Conservation (phyloP, 2,888 invertebrate genomes). For the Ophraella communa region DNA sequence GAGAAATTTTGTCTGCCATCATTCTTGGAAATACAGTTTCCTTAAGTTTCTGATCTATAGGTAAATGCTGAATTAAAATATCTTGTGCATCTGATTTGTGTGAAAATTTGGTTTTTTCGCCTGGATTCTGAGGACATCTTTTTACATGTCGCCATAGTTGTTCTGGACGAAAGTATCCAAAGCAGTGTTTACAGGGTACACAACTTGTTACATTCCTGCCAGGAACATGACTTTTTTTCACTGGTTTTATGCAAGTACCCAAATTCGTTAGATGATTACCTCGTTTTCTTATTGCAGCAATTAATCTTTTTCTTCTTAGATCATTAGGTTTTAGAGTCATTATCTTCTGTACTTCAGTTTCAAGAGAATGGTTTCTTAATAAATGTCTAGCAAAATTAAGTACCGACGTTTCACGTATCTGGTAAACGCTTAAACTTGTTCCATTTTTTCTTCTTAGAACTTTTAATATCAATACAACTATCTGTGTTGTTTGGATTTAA, state of each 20-base stretch:
- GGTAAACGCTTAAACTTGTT: constrained; percentile 1
- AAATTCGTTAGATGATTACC: constrained; percentile 15
- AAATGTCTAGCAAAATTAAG: constrained; percentile 20
- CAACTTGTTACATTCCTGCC: constrained; percentile 6
- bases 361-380: neutral
- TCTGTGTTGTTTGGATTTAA: too few species aligned
- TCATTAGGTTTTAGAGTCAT: constrained; percentile 10
- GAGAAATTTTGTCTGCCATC: too few species aligned
- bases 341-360: constrained; percentile 1
- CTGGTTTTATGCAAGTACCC: constrained; percentile 6
- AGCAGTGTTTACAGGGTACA: too few species aligned
- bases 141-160: too few species aligned
- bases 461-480: neutral
- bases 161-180: too few species aligned
- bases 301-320: constrained; percentile 4
- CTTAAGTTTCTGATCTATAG: constrained; percentile 3
- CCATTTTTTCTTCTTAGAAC: neutral
- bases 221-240: constrained; percentile 15
- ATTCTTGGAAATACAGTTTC: constrained; percentile 16
- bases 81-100: constrained; percentile 7
- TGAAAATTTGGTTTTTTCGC: constrained; percentile 12
- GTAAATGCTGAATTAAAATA: neutral
- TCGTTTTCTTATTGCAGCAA: constrained; percentile 18
- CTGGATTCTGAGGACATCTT: too few species aligned
- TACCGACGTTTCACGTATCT: constrained; percentile 14